phyloP scores from a whole-genome alignment of 1,140 invertebrate genomes.

The Pseudomyrmex concolor region DNA sequence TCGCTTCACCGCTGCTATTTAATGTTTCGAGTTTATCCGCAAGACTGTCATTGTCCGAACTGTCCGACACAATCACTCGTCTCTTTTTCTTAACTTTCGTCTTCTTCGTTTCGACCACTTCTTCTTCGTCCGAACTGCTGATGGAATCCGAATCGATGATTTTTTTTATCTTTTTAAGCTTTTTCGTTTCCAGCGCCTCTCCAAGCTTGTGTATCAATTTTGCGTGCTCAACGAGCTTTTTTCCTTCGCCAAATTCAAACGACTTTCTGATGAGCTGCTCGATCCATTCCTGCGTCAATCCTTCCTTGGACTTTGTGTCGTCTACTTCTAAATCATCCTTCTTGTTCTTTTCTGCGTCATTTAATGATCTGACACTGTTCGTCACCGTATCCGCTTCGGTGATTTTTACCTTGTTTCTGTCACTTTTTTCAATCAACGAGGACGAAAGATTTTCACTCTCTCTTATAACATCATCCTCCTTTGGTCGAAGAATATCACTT shows the following conservation, averaged over 20 bases:
- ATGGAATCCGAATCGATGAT: constrained; percentile 76
- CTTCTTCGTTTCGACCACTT: constrained; percentile 70
- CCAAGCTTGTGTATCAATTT: constrained; percentile 72
- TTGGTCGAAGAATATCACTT: neutral
- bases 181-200: constrained; percentile 71
- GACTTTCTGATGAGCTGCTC: constrained; percentile 75
- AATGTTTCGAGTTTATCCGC: constrained; percentile 66
- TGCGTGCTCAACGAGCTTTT: constrained; percentile 73
- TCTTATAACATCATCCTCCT: constrained; percentile 12
- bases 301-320: constrained; percentile 64
- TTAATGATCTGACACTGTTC: neutral
- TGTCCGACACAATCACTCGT: constrained; percentile 77
- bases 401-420: neutral
- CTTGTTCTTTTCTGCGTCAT: constrained; percentile 32
- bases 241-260: constrained; percentile 73
- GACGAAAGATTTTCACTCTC: neutral
- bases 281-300: constrained; percentile 67
- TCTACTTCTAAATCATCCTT: constrained; percentile 38
- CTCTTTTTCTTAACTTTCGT: constrained; percentile 69
- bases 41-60: constrained; percentile 79
- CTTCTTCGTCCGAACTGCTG: constrained; percentile 70
- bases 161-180: constrained; percentile 75
- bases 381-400: constrained; percentile 25
- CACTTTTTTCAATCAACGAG: neutral
- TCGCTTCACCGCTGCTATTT: neutral